phyloP scores from a whole-genome alignment of 2,113 vertebrate species.

The Oophaga pumilio region DNA sequence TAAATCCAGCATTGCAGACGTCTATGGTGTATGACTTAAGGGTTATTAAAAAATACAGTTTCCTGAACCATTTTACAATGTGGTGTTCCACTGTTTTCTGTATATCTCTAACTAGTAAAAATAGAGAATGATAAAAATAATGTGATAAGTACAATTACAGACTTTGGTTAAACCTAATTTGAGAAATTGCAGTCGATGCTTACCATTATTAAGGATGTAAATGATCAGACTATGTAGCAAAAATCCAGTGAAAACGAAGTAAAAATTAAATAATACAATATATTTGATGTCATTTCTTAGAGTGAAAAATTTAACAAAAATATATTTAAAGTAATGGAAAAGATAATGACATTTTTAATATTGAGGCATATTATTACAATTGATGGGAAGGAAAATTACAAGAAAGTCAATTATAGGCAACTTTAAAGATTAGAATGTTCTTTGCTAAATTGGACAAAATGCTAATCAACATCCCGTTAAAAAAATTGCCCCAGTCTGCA shows the following conservation, averaged over 20 bases:
- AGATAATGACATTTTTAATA: slow-evolving; percentile 41
- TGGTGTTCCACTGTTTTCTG: neutral
- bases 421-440: no score
- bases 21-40: slow-evolving; percentile 6
- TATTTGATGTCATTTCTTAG: neutral
- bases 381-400: neutral
- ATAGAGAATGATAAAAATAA: slow-evolving; percentile 13
- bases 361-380: neutral
- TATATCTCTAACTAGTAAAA: neutral
- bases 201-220: slow-evolving; percentile 30
- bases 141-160: neutral
- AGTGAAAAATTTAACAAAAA: slow-evolving; percentile 31
- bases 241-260: slow-evolving; percentile 21
- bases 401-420: neutral
- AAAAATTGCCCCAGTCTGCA: neutral
- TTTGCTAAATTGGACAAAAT: neutral
- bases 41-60: slow-evolving; percentile 7
- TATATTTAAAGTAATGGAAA: slow-evolving; percentile 10
- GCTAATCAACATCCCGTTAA: no score
- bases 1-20: slow-evolving; percentile 36
- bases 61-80: neutral
- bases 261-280: slow-evolving; percentile 36
- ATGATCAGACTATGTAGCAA: slow-evolving; percentile 2
- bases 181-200: neutral
- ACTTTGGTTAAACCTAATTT: slow-evolving; percentile 21